Evolutionary conservation across 2,797 vertebrate genomes (phyloP).

Genomic region (Cygnus olor): DNA sequence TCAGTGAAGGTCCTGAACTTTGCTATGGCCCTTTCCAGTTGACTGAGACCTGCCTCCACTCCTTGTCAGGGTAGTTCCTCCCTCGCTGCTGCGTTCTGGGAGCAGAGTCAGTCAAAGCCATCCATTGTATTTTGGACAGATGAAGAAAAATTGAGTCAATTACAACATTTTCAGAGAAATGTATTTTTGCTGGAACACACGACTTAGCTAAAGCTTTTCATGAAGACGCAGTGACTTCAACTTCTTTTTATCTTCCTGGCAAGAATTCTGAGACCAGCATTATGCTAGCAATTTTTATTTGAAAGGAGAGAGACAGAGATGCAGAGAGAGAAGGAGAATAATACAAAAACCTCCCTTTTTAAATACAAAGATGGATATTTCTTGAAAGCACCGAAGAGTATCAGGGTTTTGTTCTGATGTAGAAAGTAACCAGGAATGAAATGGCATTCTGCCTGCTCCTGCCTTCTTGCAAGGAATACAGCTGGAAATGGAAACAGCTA

Average conservation of each 20-base stretch:
- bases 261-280: neutral
- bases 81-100: neutral
- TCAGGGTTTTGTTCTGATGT: neutral
- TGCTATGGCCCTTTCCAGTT: neutral
- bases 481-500: neutral
- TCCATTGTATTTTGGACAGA: neutral
- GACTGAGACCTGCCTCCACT: neutral
- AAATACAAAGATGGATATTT: neutral
- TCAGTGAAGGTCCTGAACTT: neutral
- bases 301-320: neutral
- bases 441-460: neutral
- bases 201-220: neutral
- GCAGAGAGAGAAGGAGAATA: neutral
- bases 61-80: neutral
- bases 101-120: neutral
- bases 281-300: constrained; percentile 12
- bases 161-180: neutral
- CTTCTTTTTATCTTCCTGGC: neutral
- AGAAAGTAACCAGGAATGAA: neutral
- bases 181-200: neutral
- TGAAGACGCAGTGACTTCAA: neutral
- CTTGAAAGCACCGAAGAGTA: neutral
- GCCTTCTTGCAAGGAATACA: neutral
- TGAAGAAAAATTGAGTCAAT: neutral
- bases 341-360: neutral